Conservation (phyloP, 2,113 vertebrate species). For the Trematocara zebra region DNA sequence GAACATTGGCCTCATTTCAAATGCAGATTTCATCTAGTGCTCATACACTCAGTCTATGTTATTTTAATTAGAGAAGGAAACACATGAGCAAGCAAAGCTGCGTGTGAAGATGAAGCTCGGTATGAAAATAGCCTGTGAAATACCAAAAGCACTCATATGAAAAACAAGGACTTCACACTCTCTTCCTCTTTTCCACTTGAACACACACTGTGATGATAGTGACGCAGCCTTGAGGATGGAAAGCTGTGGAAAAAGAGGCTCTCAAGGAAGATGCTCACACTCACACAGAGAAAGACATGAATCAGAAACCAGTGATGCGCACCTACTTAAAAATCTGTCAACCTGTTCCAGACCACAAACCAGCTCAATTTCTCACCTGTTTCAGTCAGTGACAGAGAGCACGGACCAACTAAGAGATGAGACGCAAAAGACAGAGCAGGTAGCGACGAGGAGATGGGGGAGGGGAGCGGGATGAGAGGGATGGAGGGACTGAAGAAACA, state of each 20-base stretch:
- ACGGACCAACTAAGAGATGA: conserved; percentile 27
- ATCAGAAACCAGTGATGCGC: conserved; percentile 19
- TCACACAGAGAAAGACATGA: background rate
- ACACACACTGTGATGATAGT: conserved; percentile 26
- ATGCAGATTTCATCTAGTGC: background rate
- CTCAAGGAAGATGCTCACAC: conserved; percentile 7
- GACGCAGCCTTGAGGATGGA: conserved; percentile 38
- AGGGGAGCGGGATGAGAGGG: background rate
- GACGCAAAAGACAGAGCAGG: conserved; percentile 14
- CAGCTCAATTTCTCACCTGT: conserved; percentile 22
- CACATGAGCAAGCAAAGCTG: background rate
- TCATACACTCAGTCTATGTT: background rate
- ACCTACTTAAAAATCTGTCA: conserved; percentile 32
- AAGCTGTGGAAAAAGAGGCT: conserved; percentile 30
- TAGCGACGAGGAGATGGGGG: background rate
- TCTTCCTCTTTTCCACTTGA: background rate
- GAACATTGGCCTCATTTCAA: background rate
- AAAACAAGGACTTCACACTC: conserved; percentile 1
- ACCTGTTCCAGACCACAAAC: conserved; percentile 27
- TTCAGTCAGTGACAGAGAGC: conserved; percentile 21
- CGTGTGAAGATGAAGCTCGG: background rate
- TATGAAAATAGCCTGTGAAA: background rate
- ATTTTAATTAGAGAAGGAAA: background rate
- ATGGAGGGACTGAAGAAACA: conserved; percentile 31
- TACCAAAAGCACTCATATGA: background rate